Conservation (phyloP, 2,113 vertebrate species). For the Poicephalus meyeri region DNA sequence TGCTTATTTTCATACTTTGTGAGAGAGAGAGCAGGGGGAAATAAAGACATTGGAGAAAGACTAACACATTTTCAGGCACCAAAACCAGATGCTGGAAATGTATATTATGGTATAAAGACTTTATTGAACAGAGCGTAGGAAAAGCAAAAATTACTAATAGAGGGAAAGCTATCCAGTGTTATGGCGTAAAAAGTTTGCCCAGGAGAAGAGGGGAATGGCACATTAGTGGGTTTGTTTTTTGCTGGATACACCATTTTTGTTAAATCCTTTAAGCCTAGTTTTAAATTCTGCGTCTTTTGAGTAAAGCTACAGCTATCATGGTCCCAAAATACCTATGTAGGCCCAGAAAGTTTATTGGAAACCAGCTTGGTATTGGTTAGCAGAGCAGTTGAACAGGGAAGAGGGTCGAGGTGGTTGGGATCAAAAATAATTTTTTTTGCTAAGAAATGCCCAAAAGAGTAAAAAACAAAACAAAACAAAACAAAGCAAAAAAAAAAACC, state of each 20-base stretch:
- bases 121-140: neutral
- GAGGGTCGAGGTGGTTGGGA: rapidly evolving
- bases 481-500: neutral
- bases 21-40: neutral
- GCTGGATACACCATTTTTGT: neutral
- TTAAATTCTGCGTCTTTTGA: neutral
- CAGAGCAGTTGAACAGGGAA: neutral
- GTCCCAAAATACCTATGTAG: neutral
- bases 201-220: neutral
- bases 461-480: neutral
- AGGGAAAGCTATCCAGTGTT: neutral
- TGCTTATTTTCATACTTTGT: neutral
- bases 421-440: neutral
- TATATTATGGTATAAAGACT: neutral
- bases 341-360: neutral
- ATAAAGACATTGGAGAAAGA: neutral
- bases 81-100: neutral
- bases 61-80: neutral
- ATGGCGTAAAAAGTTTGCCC: neutral
- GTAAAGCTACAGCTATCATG: neutral
- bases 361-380: neutral
- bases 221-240: neutral
- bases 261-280: neutral
- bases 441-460: neutral
- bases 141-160: neutral